Evolutionary conservation across 2,888 invertebrate genomes (phyloP).

Genomic region (Aricia artaxerxes): DNA sequence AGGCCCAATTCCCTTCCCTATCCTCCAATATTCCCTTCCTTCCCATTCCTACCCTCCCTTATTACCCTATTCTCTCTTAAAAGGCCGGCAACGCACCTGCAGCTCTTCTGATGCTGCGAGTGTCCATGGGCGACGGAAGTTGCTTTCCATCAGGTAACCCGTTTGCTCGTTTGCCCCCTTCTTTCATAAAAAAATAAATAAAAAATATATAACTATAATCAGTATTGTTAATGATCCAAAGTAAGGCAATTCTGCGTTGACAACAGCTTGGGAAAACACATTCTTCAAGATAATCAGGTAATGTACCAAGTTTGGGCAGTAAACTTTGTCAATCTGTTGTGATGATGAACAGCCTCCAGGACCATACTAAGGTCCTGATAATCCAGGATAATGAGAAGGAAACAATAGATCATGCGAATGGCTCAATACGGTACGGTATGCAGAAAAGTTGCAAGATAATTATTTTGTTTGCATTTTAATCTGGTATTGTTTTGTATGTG

Average conservation of each 20-base stretch:
- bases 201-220: no score
- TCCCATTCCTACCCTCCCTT: no score
- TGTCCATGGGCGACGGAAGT: no score
- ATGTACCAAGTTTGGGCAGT: conserved; percentile 22
- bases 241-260: neutral
- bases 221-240: neutral
- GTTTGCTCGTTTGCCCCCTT: no score
- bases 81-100: no score
- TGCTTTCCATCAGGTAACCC: no score
- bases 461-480: neutral
- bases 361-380: conserved; percentile 29
- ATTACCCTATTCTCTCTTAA: no score
- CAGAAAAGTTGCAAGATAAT: conserved; percentile 30
- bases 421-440: conserved; percentile 41
- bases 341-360: conserved; percentile 25
- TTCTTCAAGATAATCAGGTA: conserved; percentile 18
- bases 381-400: conserved; percentile 25
- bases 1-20: no score
- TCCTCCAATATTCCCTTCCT: no score
- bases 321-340: conserved; percentile 19
- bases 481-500: neutral
- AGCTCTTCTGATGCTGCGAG: no score
- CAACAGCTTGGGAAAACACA: neutral
- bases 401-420: conserved; percentile 34
- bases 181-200: no score